Percentiles rank a stretch among this genome's conserved stretches.
Evolutionary conservation across 2,888 invertebrate genomes (phyloP).

Genomic region (Melanostoma scalare): DNA sequence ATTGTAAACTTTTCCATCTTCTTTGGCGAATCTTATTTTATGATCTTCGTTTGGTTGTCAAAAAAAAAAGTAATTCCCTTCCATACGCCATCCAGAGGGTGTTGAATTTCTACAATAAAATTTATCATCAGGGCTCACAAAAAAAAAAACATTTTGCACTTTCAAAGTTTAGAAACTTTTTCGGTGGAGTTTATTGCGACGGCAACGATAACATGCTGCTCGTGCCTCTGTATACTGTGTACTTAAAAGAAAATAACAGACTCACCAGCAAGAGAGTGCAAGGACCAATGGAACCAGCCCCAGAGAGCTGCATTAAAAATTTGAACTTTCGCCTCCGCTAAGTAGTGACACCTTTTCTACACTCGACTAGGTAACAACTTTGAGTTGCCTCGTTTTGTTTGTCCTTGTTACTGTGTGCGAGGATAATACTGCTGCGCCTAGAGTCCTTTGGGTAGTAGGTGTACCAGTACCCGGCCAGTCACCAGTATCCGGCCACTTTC

Average conservation of each 20-base stretch:
- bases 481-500: too few relatives aligned
- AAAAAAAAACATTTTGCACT: slow-evolving; percentile 43
- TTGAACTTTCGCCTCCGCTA: slow-evolving; percentile 66
- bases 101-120: slow-evolving; percentile 34
- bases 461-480: too few relatives aligned
- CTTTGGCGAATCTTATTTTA: slow-evolving; percentile 31
- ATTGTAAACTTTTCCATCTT: slow-evolving; percentile 38
- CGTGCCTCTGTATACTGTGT: slow-evolving; percentile 1
- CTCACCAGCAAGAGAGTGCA: not conserved
- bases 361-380: slow-evolving; percentile 56
- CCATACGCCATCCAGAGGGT: not conserved
- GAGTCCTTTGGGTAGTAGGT: too few relatives aligned
- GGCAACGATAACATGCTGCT: slow-evolving; percentile 56
- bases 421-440: slow-evolving; percentile 44
- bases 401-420: slow-evolving; percentile 34
- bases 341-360: slow-evolving; percentile 67
- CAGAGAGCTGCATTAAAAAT: slow-evolving; percentile 61
- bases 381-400: slow-evolving; percentile 44
- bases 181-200: slow-evolving; percentile 60
- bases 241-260: slow-evolving; percentile 16
- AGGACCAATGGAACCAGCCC: slow-evolving; percentile 24
- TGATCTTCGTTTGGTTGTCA: slow-evolving; percentile 43
- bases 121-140: slow-evolving; percentile 54
- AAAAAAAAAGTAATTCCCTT: slow-evolving; percentile 14
- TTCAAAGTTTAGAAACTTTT: slow-evolving; percentile 57